Conservation (phyloP, 2,888 invertebrate genomes). For the Herminia tarsipennalis region DNA sequence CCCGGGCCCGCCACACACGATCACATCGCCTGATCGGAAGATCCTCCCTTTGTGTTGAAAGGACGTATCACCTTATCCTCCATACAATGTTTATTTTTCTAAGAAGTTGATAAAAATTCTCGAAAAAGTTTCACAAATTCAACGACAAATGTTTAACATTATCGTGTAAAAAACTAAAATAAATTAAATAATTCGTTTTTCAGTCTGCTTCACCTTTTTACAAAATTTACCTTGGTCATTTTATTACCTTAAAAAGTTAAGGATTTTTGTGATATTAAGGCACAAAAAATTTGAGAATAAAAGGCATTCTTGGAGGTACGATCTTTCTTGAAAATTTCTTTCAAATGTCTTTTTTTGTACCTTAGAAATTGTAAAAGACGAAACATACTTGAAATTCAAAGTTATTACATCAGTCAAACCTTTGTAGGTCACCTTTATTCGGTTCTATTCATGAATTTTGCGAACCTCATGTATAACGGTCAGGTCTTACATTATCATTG, state of each 20-base stretch:
- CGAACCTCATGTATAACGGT: neutral
- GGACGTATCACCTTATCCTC: too few species aligned
- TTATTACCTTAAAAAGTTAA: conserved; percentile 23
- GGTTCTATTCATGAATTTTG: neutral
- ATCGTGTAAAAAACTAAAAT: conserved; percentile 12
- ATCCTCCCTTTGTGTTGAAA: conserved; percentile 20
- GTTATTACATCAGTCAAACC: neutral
- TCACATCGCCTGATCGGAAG: too few species aligned
- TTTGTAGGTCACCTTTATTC: neutral
- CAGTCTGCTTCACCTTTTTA: conserved; percentile 7
- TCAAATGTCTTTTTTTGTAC: conserved; percentile 7
- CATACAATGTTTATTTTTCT: conserved; percentile 1
- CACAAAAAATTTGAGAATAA: conserved; percentile 15
- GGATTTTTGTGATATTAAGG: conserved; percentile 30
- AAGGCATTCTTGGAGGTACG: conserved; percentile 16
- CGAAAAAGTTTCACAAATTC: conserved; percentile 3
- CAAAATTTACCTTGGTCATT: conserved; percentile 12
- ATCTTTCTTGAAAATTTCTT: conserved; percentile 15
- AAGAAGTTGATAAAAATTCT: neutral
- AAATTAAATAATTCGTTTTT: conserved; percentile 8
- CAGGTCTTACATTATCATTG: too few species aligned
- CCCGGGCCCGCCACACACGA: too few species aligned
- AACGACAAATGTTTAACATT: conserved; percentile 3
- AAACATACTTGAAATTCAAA: neutral
- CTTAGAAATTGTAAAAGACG: conserved; percentile 1